These are phyloP conservation scores for Sitobion miscanthi DNA, from an alignment of 1,140 invertebrate species.

Conservation along the genomic window DNA sequence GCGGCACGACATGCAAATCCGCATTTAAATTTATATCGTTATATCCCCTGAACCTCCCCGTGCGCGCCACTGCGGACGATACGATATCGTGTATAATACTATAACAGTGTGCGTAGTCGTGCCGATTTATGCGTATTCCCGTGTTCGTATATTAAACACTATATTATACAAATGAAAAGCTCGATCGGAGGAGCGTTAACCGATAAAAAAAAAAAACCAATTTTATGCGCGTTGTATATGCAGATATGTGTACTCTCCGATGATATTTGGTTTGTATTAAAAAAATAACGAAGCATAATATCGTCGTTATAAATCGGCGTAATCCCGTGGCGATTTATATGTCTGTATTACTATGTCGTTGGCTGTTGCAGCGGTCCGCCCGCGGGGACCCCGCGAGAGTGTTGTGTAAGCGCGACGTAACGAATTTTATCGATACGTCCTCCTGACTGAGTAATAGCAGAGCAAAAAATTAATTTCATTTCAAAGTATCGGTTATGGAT, in stretches of 20 bases:
- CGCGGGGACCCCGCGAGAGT: too few species aligned
- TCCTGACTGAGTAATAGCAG: not conserved
- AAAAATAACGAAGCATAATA: not conserved
- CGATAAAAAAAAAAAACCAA: slow-evolving; percentile 4
- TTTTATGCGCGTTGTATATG: not conserved
- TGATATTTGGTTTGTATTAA: slow-evolving; percentile 7
- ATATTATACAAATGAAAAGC: not conserved
- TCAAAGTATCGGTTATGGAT: not conserved
- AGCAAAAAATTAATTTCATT: not conserved
- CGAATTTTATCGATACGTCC: not conserved
- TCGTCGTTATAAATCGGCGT: not conserved
- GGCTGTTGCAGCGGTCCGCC: not conserved
- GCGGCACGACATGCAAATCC: not conserved
- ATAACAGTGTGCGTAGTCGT: too few species aligned
- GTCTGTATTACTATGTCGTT: not conserved
- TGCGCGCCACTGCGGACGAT: not conserved
- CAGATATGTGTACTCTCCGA: not conserved
- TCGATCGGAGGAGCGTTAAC: not conserved
- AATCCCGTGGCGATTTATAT: not conserved
- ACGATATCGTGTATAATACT: not conserved
- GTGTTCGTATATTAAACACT: not conserved
- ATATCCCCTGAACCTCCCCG: not conserved
- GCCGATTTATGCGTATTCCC: not conserved
- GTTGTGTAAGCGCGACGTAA: not conserved
- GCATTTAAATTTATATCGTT: not conserved